Conservation (phyloP, 2,797 vertebrate genomes). For the Pachyuromys duprasi region DNA sequence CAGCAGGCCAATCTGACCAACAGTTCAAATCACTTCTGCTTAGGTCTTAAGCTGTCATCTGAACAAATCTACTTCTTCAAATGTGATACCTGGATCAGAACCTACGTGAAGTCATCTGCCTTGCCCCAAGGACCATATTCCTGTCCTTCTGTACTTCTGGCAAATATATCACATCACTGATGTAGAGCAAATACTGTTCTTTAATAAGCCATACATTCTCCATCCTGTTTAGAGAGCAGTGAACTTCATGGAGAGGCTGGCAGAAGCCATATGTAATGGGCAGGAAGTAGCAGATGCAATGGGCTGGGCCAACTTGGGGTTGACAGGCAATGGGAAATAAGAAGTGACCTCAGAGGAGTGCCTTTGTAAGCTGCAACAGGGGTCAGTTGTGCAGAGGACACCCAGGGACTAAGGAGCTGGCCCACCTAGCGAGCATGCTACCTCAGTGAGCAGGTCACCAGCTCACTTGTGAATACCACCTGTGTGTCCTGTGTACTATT, state of each 20-base stretch:
- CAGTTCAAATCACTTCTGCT: not conserved
- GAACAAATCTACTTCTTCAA: slow-evolving; percentile 11
- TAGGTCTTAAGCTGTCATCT: not conserved
- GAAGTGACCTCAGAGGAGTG: not conserved
- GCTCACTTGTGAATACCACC: not conserved
- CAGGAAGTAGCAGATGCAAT: not conserved
- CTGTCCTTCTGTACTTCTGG: not conserved
- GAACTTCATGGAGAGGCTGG: not conserved
- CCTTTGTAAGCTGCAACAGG: not conserved
- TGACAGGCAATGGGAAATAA: not conserved
- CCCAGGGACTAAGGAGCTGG: not conserved
- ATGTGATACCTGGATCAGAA: not conserved
- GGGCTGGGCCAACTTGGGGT: not conserved
- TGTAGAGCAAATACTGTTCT: not conserved
- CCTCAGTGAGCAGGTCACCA: not conserved
- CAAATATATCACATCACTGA: not conserved
- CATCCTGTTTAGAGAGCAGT: not conserved
- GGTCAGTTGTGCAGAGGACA: not conserved
- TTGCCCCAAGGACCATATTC: not conserved
- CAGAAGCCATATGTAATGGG: not conserved
- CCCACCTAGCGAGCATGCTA: not conserved
- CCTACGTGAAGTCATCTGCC: not conserved
- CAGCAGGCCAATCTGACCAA: not conserved
- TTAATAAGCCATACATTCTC: not conserved
- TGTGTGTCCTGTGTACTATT: not conserved